Evolutionary conservation across 2,113 vertebrate genomes (phyloP).

Genomic region (Menidia beryllina): DNA sequence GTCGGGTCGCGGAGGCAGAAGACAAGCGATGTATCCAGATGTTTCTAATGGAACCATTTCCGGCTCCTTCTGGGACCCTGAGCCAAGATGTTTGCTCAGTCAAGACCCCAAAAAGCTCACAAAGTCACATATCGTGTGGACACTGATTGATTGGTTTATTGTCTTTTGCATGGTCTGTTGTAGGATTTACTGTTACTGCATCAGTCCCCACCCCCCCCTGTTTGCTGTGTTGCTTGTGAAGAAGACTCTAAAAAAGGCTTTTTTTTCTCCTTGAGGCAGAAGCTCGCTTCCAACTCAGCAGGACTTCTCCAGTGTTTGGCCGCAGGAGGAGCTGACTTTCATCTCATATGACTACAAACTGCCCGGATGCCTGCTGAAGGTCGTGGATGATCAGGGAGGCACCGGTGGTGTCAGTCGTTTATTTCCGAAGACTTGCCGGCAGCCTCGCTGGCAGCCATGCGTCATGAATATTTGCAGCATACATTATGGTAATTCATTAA

Average conservation of each 20-base stretch:
- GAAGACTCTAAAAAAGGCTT: slow-evolving; percentile 14
- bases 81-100: slow-evolving; percentile 1
- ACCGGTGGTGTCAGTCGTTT: background rate
- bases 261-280: slow-evolving; percentile 24
- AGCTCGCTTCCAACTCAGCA: slow-evolving; percentile 11
- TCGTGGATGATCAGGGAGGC: slow-evolving; percentile 17
- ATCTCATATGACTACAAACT: slow-evolving; percentile 16
- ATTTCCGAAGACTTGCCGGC: slow-evolving; percentile 4
- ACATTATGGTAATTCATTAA: background rate
- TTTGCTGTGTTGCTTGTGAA: slow-evolving; percentile 9
- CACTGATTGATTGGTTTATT: slow-evolving; percentile 5
- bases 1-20: slow-evolving; percentile 1
- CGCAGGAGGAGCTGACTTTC: slow-evolving; percentile 17
- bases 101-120: background rate
- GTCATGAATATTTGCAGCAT: slow-evolving; percentile 2
- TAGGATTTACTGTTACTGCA: background rate
- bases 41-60: background rate
- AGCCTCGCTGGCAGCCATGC: background rate
- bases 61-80: background rate
- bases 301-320: slow-evolving; percentile 13
- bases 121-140: background rate
- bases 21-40: slow-evolving; percentile 3
- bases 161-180: background rate
- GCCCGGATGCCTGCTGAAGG: slow-evolving; percentile 10
- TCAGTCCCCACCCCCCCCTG: background rate